Evolutionary conservation across 1,140 invertebrate species (phyloP).

Genomic region (Camponotus floridanus): DNA sequence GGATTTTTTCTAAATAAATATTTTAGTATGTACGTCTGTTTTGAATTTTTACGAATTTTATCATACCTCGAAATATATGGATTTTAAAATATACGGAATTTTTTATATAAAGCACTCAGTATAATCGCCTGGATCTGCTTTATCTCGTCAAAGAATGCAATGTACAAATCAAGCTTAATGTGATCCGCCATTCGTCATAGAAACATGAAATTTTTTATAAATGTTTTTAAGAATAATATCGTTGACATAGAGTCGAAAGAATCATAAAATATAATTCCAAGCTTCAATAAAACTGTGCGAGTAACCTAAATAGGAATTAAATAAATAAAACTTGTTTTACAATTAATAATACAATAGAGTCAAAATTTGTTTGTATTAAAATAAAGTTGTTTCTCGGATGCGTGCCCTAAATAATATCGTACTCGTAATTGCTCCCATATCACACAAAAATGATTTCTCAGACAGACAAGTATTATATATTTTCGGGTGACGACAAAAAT

Average conservation of each 20-base stretch:
- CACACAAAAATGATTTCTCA: not conserved
- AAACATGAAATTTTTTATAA: constrained; percentile 34
- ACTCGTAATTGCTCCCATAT: not conserved
- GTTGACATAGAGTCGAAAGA: not conserved
- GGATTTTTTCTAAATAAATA: not conserved
- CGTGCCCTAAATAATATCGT: not conserved
- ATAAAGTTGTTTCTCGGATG: not conserved
- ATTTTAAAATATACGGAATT: not conserved
- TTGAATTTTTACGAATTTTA: not conserved
- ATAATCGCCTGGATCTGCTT: not conserved
- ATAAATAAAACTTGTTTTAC: not conserved
- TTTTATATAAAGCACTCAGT: not conserved
- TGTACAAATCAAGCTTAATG: constrained; percentile 1
- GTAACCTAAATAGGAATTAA: constrained; percentile 1
- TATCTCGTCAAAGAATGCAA: not conserved
- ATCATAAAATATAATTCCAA: not conserved
- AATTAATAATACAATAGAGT: not conserved
- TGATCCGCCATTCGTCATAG: constrained; percentile 7
- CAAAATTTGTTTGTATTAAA: not conserved
- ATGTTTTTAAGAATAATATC: not conserved
- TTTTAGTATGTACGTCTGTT: not conserved
- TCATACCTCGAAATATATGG: not conserved
- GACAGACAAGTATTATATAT: not conserved
- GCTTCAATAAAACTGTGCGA: not conserved
- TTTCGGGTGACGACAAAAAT: not conserved